Percentiles rank a stretch among this genome's conserved stretches.
Evolutionary conservation across 2,888 invertebrate species (phyloP).

Genomic region (Catotricha subobsoleta): DNA sequence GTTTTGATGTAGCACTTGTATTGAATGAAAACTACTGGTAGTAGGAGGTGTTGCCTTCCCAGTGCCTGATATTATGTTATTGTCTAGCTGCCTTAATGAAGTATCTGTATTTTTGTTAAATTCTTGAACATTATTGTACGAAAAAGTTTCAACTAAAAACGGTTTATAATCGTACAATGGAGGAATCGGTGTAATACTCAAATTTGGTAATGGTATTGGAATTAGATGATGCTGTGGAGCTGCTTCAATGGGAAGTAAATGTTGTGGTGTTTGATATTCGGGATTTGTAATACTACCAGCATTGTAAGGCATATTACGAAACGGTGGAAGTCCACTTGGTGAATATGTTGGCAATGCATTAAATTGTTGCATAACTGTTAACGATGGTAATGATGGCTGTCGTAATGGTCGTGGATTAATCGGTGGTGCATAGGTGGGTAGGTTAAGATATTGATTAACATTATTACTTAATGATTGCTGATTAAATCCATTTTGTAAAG

Average conservation of each 20-base stretch:
- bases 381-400: conserved; percentile 2
- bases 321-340: neutral
- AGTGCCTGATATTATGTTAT: too few relatives aligned
- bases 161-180: conserved; percentile 44
- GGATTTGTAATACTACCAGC: conserved; percentile 11
- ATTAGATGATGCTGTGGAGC: conserved; percentile 15
- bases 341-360: neutral
- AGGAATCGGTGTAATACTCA: conserved; percentile 41
- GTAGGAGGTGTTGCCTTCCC: too few relatives aligned
- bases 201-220: conserved; percentile 45
- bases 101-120: conserved; percentile 3
- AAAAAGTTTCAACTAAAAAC: conserved; percentile 26
- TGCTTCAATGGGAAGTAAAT: conserved; percentile 10
- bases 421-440: neutral
- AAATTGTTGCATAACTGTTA: neutral
- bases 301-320: neutral
- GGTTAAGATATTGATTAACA: conserved; percentile 3
- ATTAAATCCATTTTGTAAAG: too few relatives aligned
- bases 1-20: conserved; percentile 8
- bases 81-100: too few relatives aligned
- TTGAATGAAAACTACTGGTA: conserved; percentile 21
- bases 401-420: neutral
- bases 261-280: conserved; percentile 16
- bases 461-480: too few relatives aligned
- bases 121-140: neutral